Percentiles rank a stretch among this genome's conserved stretches.
phyloP scores from a whole-genome alignment of 2,888 invertebrate species.

The Cryptophagus acutangulus region DNA sequence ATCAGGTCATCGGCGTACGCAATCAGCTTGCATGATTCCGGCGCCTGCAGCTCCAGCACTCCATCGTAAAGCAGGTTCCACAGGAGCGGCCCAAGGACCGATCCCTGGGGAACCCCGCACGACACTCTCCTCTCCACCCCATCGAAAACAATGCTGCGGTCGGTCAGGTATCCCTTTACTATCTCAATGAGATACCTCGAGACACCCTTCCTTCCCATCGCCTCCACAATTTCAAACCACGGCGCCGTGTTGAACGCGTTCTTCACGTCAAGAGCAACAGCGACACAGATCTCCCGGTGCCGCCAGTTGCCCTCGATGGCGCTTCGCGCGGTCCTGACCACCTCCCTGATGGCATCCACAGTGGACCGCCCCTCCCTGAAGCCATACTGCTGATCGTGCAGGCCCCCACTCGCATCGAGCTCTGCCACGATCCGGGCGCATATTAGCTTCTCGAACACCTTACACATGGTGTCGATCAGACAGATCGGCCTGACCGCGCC shows the following conservation, averaged over 20 bases:
- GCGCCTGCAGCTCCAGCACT: conserved; percentile 8
- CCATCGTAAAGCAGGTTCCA: conserved; percentile 19
- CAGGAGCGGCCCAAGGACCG: no score
- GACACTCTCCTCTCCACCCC: no score
- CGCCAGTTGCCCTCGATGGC: background rate
- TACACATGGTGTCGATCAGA: conserved; percentile 15
- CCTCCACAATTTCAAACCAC: conserved; percentile 17
- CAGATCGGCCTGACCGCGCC: conserved; percentile 15
- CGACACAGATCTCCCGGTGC: conserved; percentile 11
- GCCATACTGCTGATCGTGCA: conserved; percentile 6
- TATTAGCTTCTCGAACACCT: conserved; percentile 9
- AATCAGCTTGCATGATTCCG: conserved; percentile 9
- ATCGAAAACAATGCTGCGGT: conserved; percentile 12
- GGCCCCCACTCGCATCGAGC: background rate
- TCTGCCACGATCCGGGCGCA: background rate
- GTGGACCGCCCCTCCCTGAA: conserved; percentile 8
- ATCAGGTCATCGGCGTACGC: conserved; percentile 15
- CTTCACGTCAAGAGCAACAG: conserved; percentile 19
- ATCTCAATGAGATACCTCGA: conserved; percentile 9
- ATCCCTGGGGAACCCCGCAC: no score
- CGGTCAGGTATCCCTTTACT: conserved; percentile 13
- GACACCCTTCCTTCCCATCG: conserved; percentile 9
- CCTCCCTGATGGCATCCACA: conserved; percentile 3
- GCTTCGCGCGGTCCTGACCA: background rate
- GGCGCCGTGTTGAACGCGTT: conserved; percentile 24